Percentiles rank a stretch among this genome's conserved stretches.
phyloP scores from a whole-genome alignment of 2,797 vertebrate genomes.

The Clarias pachynema region DNA sequence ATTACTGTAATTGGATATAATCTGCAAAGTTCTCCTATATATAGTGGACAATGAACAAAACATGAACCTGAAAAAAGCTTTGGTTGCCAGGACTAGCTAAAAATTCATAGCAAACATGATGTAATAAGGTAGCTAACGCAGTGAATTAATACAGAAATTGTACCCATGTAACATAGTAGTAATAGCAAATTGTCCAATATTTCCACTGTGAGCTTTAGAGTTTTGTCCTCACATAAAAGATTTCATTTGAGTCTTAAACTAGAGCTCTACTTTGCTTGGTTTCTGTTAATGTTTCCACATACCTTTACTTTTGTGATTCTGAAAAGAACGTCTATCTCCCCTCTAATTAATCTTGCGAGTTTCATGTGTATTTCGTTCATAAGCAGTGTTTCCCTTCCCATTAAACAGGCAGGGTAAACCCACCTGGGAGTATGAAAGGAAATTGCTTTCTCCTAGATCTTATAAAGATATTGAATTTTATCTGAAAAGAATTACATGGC shows the following conservation, averaged over 20 bases:
- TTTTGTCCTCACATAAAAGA: too few relatives aligned
- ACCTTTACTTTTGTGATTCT: not conserved
- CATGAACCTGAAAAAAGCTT: not conserved
- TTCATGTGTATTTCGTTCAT: not conserved
- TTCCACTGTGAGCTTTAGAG: too few relatives aligned
- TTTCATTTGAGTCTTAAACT: not conserved
- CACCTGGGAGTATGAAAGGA: not conserved
- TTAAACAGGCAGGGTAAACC: not conserved
- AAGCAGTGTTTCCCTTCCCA: not conserved
- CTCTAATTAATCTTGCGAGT: not conserved
- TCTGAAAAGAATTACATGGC: not conserved
- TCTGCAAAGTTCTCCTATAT: too few relatives aligned
- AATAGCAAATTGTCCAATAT: not conserved
- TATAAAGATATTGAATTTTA: conserved; percentile 1
- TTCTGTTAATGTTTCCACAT: not conserved
- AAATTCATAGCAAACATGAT: not conserved
- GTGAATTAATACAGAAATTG: not conserved
- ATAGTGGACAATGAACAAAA: not conserved
- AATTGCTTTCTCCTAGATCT: conserved; percentile 1
- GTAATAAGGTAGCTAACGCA: not conserved
- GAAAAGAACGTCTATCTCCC: not conserved
- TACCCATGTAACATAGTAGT: not conserved
- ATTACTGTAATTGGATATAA: too few relatives aligned
- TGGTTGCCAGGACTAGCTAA: not conserved
- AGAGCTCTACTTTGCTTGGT: not conserved